phyloP scores from a whole-genome alignment of 2,113 vertebrate genomes.

The Microcebus jonahi region DNA sequence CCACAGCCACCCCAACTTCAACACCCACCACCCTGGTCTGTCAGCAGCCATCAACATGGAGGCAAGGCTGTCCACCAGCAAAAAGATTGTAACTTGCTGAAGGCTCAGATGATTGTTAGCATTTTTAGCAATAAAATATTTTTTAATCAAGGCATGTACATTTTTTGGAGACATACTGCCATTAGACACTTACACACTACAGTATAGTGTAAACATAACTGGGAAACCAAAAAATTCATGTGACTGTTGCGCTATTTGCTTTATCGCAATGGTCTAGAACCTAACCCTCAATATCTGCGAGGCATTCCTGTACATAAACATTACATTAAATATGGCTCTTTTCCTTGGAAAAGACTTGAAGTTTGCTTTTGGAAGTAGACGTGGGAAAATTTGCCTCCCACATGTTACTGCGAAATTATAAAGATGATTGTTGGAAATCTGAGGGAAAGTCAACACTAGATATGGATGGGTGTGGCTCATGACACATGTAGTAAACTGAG shows the following conservation, averaged over 20 bases:
- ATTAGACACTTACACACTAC: not conserved
- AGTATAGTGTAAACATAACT: not conserved
- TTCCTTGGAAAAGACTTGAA: not conserved
- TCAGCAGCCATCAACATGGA: not conserved
- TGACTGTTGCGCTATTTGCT: not conserved
- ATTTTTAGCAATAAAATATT: not conserved
- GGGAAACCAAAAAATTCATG: not conserved
- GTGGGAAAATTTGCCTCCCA: not conserved
- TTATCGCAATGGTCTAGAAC: not conserved
- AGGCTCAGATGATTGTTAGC: not conserved
- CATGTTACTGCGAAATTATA: not conserved
- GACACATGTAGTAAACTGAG: not conserved
- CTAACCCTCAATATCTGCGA: not conserved
- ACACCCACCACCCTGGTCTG: not conserved
- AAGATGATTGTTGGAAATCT: not conserved
- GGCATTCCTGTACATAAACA: not conserved
- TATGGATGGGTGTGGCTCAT: not conserved
- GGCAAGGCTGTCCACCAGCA: not conserved
- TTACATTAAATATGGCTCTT: not conserved
- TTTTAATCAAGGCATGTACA: not conserved
- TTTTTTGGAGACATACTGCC: not conserved
- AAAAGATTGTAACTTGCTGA: not conserved
- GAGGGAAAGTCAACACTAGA: not conserved
- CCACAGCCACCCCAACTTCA: not conserved
- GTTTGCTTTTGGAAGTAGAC: conserved; percentile 32